Percentiles rank a stretch among this genome's conserved stretches.
phyloP scores from a whole-genome alignment of 2,797 vertebrate genomes.

The Spinus olivaceus region DNA sequence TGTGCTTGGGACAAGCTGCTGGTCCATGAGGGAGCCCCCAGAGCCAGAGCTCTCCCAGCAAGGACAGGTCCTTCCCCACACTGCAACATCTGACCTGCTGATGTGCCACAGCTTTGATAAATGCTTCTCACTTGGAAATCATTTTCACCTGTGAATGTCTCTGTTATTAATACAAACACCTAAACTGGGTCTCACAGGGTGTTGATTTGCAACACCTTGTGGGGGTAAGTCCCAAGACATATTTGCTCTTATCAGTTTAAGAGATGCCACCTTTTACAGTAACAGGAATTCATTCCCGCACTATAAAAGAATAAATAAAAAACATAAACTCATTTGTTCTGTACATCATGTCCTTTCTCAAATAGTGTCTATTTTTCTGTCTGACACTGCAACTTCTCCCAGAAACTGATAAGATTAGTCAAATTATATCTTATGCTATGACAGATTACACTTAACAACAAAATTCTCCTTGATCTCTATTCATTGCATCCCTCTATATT shows the following conservation, averaged over 20 bases:
- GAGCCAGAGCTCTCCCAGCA: neutral
- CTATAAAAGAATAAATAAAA: neutral
- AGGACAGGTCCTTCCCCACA: neutral
- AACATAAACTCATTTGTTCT: neutral
- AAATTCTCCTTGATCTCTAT: neutral
- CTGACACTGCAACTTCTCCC: neutral
- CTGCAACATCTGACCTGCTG: neutral
- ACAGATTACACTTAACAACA: neutral
- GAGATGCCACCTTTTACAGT: neutral
- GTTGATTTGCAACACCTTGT: neutral
- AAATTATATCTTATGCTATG: neutral
- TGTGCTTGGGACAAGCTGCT: rapidly evolving
- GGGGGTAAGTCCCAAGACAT: neutral
- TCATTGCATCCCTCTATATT: neutral
- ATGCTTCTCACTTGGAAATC: neutral
- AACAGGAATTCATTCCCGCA: neutral
- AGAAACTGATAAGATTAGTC: neutral
- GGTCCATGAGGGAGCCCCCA: neutral
- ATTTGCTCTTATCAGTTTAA: neutral
- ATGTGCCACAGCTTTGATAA: neutral
- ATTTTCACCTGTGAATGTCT: neutral
- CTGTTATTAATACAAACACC: neutral
- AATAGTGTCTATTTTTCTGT: neutral
- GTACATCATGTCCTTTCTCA: neutral
- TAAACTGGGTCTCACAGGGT: neutral